Evolutionary conservation across 2,113 vertebrate genomes (phyloP).

Genomic region (Tragelaphus imberbis): DNA sequence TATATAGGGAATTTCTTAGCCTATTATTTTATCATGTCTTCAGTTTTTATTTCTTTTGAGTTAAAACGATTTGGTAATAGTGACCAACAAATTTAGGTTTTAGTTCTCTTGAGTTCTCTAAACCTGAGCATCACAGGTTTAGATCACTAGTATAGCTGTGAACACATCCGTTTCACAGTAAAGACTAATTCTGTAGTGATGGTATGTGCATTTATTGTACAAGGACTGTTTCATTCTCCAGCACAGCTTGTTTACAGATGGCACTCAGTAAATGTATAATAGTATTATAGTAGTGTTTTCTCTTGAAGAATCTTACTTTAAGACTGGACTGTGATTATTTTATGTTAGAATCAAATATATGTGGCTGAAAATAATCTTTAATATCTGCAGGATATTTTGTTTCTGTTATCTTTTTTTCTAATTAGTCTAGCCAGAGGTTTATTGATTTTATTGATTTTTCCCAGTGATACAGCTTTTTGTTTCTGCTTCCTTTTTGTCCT

Average conservation of each 20-base stretch:
- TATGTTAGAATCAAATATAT: background rate
- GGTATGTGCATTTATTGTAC: background rate
- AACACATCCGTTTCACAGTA: background rate
- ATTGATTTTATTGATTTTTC: background rate
- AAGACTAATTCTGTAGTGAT: background rate
- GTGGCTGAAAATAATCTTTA: background rate
- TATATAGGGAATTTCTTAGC: background rate
- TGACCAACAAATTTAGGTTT: background rate
- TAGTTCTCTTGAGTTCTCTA: background rate
- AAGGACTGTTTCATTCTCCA: background rate
- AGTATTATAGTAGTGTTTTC: background rate
- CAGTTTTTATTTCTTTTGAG: background rate
- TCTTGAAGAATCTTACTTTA: background rate
- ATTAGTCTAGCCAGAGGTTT: background rate
- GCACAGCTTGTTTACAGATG: background rate
- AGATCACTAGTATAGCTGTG: background rate
- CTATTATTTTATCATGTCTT: constrained; percentile 3
- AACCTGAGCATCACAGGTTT: background rate
- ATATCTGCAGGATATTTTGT: background rate
- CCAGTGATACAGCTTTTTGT: background rate
- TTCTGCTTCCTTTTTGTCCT: constrained; percentile 11
- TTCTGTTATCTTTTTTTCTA: background rate
- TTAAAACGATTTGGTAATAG: background rate
- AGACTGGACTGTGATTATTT: background rate
- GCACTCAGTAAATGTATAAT: background rate